These are phyloP conservation scores for Danaus chrysippus DNA, from an alignment of 2,888 invertebrate species.

Conservation along the genomic window DNA sequence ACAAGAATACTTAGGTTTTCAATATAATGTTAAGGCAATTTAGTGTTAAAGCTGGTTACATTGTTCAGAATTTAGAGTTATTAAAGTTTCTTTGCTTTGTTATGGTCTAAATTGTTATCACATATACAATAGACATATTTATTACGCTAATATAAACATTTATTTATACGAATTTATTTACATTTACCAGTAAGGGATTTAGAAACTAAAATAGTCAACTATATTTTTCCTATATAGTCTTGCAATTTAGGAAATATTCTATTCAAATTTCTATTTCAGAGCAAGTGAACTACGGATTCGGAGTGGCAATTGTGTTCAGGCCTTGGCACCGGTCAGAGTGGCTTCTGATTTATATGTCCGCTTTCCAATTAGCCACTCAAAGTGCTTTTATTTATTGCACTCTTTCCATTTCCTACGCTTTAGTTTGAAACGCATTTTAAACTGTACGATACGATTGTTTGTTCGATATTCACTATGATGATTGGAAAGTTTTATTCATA, in stretches of 20 bases:
- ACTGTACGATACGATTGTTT: not conserved
- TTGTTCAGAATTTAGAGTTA: no score
- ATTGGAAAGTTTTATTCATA: not conserved
- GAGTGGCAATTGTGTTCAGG: slow-evolving; percentile 53
- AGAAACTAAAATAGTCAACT: no score
- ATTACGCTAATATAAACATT: no score
- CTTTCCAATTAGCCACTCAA: slow-evolving; percentile 69
- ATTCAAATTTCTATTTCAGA: slow-evolving; percentile 19
- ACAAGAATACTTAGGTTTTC: no score
- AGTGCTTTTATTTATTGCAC: slow-evolving; percentile 69
- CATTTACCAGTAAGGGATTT: no score
- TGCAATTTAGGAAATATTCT: not conserved
- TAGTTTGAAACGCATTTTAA: slow-evolving; percentile 37
- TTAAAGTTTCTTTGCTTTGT: no score
- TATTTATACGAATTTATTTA: no score
- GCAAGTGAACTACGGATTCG: slow-evolving; percentile 44
- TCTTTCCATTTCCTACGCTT: slow-evolving; percentile 68
- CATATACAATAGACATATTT: no score
- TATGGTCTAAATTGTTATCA: no score
- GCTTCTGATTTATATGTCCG: slow-evolving; percentile 68
- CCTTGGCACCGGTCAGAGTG: slow-evolving; percentile 55
- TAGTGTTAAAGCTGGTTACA: no score
- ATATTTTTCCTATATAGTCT: no score
- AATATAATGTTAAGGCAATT: no score
- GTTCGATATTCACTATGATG: not conserved